Percentiles rank a stretch among this genome's conserved stretches.
phyloP scores from a whole-genome alignment of 2,888 invertebrate genomes.

The Phrixothrix hirtus region DNA sequence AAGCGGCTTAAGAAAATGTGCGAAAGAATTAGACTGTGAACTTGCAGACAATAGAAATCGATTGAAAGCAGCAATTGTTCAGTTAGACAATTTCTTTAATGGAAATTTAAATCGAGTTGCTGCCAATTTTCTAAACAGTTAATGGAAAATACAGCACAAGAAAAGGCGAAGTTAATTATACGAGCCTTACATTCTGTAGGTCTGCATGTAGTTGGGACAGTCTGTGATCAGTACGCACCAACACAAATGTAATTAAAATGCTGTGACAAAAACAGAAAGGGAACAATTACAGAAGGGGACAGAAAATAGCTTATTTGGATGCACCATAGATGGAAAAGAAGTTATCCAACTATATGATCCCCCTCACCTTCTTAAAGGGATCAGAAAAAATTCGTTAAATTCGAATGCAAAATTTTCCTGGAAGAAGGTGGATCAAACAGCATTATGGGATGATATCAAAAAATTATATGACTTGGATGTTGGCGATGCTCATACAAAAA shows the following conservation, averaged over 20 bases:
- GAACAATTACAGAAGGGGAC: background rate
- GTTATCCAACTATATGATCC: constrained; percentile 20
- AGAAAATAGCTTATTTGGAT: constrained; percentile 3
- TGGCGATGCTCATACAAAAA: background rate
- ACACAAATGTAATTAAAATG: background rate
- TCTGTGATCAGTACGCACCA: background rate
- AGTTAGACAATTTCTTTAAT: too few species aligned
- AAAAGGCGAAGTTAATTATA: too few species aligned
- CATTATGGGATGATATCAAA: constrained; percentile 3
- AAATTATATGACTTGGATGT: constrained; percentile 2
- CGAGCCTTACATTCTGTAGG: background rate
- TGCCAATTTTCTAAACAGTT: too few species aligned
- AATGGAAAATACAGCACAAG: too few species aligned
- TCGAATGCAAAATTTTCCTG: background rate
- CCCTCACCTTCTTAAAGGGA: constrained; percentile 24
- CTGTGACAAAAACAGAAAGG: background rate
- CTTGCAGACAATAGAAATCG: too few species aligned
- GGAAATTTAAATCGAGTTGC: too few species aligned
- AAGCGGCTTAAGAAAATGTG: too few species aligned
- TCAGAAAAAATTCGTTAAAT: constrained; percentile 16
- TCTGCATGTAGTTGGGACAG: background rate
- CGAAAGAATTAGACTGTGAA: too few species aligned
- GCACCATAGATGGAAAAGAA: background rate
- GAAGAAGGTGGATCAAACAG: background rate
- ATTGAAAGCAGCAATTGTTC: too few species aligned